Base-by-base conservation (phyloP, 1,140 invertebrate species). In the Anadara kagoshimensis region DNA sequence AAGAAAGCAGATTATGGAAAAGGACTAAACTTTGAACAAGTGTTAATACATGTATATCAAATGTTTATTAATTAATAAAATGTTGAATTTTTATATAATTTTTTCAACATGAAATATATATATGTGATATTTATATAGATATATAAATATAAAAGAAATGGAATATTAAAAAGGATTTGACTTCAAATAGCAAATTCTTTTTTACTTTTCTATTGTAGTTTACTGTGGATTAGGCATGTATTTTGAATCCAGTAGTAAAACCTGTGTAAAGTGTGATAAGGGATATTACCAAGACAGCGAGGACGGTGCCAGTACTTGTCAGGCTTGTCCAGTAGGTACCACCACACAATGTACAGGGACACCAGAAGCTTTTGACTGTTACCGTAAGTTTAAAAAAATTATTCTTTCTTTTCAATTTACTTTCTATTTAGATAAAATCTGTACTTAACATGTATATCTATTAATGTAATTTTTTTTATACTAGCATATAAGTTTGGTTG, bases 191-290 rank as follows among this genome's bases (percentile, higher is more conserved):
- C 29, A 36, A 3, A 36, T 36, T 36, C 29, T 36, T 36, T 36
- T 36, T n/a, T n/a, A n/a, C 41, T 58, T 1, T 45, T 62, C 16
- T 44, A n/a, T 78, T 66, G 41, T 57, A 85, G 83, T 83, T n/a
- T 36, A 74, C 18, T 85, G 83, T 76, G 80, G 82, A 12, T 69
- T 78, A 22, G 83, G 83, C 36, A 85, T 78, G 16, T 83, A 73
- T 65, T 83, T 68, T 64, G 65, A 74, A 41, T 53, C 57, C 12
- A 43, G 26, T 51, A 77, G 64, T 5, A 75, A 56, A 14, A 62
- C 66, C 8, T 85, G 81, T 80, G 65, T 77, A 8, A 75, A 76
- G 12, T 87, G 85, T 63, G 75, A 79, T 22, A 45, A 69, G 4
- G 83, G 85, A 43, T 49, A 53, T n/a, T 86, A 82, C 59, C 82